Evolutionary conservation across 2,113 vertebrate genomes (phyloP).

Genomic region (Todiramphus saurophagus): DNA sequence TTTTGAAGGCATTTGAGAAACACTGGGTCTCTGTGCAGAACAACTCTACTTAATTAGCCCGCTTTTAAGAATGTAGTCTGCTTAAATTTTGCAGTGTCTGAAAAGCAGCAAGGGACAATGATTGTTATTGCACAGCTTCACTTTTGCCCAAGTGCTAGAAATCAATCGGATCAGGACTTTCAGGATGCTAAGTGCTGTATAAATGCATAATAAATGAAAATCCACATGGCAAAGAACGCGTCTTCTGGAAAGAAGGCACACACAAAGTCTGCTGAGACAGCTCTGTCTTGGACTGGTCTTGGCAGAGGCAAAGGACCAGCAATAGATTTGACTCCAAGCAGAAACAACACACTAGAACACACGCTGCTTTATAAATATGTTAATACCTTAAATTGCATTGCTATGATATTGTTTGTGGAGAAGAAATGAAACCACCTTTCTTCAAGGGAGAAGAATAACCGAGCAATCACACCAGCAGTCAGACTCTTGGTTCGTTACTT

Average conservation of each 20-base stretch:
- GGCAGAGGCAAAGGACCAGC: background rate
- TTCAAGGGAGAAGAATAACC: background rate
- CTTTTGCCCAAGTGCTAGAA: conserved; percentile 3
- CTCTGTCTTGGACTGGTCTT: conserved; percentile 2
- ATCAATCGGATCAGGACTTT: conserved; percentile 1
- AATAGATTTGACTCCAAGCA: background rate
- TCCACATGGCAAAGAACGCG: background rate
- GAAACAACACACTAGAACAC: background rate
- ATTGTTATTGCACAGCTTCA: background rate
- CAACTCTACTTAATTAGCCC: conserved; percentile 16
- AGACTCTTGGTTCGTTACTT: background rate
- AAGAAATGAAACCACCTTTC: background rate
- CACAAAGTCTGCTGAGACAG: background rate
- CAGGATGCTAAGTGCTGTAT: background rate
- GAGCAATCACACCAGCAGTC: background rate
- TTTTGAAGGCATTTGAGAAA: conserved; percentile 51
- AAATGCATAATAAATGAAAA: conserved; percentile 10
- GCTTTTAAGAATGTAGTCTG: conserved; percentile 10
- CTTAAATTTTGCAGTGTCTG: background rate
- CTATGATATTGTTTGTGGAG: background rate
- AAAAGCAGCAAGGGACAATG: conserved; percentile 22
- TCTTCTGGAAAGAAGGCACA: background rate
- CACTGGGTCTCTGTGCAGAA: conserved; percentile 26
- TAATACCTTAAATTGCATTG: background rate
- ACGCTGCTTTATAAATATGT: background rate